phyloP scores from a whole-genome alignment of 2,113 vertebrate species.

The Myanophis thanlyinensis region DNA sequence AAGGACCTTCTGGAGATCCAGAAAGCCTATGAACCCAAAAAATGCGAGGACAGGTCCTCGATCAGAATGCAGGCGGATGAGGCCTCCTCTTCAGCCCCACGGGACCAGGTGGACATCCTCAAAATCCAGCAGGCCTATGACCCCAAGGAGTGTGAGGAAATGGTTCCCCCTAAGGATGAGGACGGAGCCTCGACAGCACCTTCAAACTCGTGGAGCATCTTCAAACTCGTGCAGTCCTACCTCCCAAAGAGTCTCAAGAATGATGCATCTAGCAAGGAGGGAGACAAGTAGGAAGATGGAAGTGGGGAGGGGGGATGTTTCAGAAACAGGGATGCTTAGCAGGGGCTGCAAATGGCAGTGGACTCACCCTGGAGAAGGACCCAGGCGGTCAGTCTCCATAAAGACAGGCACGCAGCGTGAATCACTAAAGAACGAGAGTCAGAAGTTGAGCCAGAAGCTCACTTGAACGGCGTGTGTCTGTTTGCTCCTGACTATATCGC shows the following conservation, averaged over 20 bases:
- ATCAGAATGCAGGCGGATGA: neutral
- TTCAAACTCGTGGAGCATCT: neutral
- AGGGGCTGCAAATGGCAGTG: too few relatives aligned
- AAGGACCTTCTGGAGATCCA: neutral
- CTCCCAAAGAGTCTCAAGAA: neutral
- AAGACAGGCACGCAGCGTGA: too few relatives aligned
- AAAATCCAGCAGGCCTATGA: neutral
- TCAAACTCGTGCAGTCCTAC: neutral
- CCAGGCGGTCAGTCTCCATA: neutral
- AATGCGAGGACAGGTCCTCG: neutral
- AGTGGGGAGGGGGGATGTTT: neutral
- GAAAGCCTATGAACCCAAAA: neutral
- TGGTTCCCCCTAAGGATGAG: neutral
- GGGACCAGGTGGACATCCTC: slow-evolving; percentile 14
- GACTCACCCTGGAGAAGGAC: neutral
- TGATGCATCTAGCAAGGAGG: neutral
- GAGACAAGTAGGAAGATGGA: neutral
- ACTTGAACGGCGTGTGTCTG: neutral
- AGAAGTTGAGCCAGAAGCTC: too few relatives aligned
- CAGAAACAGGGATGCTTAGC: neutral
- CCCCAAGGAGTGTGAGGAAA: neutral
- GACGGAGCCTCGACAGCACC: too few relatives aligned
- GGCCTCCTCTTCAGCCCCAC: neutral
- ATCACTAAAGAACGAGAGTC: neutral
- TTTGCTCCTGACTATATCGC: neutral